Percentiles rank a stretch among this genome's conserved stretches.
Conservation (phyloP, 2,113 vertebrate genomes). For the human region GRCh38 chr9:78097501-78098000, state of each 20-base stretch:
- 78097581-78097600: background rate
- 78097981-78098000: background rate
- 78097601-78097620: background rate
- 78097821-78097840: conserved; percentile 8
- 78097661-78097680: background rate
- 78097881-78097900: background rate
- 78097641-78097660: background rate
- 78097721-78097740: background rate
- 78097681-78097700: background rate
- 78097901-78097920: background rate
- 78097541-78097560: background rate
- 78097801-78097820: background rate
- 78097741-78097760: background rate
- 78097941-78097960: background rate
- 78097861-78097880: background rate
- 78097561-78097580: background rate
- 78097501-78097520: background rate
- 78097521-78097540: background rate
- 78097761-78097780: background rate
- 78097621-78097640: conserved; percentile 15
- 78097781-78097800: background rate
- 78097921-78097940: background rate
- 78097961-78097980: background rate
- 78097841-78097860: background rate
- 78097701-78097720: background rate